These are phyloP conservation scores for Kobus ellipsiprymnus DNA, from an alignment of 2,113 vertebrate species.

Conservation along the genomic window DNA sequence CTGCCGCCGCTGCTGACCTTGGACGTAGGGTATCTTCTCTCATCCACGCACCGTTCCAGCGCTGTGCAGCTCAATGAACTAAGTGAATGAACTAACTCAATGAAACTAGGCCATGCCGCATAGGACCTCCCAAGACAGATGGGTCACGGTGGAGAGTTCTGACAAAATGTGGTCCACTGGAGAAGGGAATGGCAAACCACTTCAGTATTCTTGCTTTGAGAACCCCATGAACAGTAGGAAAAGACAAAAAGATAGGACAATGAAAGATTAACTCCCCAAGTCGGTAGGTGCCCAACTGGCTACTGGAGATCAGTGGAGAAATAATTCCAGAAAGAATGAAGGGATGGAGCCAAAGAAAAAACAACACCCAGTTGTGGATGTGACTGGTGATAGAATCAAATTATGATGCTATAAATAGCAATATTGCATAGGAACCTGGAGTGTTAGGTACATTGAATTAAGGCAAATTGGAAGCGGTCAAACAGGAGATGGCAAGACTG, in stretches of 20 bases:
- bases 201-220: neutral
- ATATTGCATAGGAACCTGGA: neutral
- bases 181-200: neutral
- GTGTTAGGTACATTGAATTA: neutral
- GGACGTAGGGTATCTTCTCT: neutral
- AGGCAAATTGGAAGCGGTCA: neutral
- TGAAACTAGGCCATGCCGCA: accelerated
- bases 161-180: neutral
- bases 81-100: neutral
- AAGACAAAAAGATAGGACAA: neutral
- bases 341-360: neutral
- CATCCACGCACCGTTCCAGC: accelerated
- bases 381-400: neutral
- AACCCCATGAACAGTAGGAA: neutral
- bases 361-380: neutral
- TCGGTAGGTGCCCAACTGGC: neutral
- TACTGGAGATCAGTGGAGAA: neutral
- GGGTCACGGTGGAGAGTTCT: neutral
- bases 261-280: neutral
- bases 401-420: accelerated
- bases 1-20: accelerated
- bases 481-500: neutral
- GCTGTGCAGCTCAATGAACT: accelerated
- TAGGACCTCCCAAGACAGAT: accelerated
- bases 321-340: neutral